These are phyloP conservation scores for Clusia tigrina DNA, from an alignment of 2,888 invertebrate genomes.

Conservation along the genomic window DNA sequence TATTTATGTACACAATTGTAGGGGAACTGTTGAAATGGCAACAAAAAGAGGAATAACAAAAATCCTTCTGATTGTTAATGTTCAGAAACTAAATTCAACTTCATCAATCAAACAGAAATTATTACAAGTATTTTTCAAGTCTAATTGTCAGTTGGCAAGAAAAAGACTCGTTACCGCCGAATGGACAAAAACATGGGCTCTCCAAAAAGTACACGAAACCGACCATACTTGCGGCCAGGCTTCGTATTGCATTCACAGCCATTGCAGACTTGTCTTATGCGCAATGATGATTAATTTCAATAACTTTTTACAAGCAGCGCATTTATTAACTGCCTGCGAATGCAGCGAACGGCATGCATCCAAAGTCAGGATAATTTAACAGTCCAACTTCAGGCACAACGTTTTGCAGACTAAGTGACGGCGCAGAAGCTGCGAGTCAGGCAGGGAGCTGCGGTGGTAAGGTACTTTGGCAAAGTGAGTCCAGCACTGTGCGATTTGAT, in stretches of 20 bases:
- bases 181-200: neutral
- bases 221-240: neutral
- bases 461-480: neutral
- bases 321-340: conserved; percentile 34
- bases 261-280: conserved; percentile 16
- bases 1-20: neutral
- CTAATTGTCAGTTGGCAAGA: conserved; percentile 7
- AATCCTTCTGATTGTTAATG: too few relatives aligned
- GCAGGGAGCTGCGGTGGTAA: too few relatives aligned
- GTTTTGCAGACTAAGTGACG: conserved; percentile 19
- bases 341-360: neutral
- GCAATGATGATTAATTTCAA: conserved; percentile 59
- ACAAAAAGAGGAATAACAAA: neutral
- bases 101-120: conserved; percentile 49
- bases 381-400: neutral
- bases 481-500: too few relatives aligned
- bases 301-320: conserved; percentile 51
- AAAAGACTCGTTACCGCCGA: neutral
- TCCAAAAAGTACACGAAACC: conserved; percentile 17
- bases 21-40: neutral
- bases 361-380: neutral
- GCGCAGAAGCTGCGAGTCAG: neutral
- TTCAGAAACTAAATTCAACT: conserved; percentile 34
- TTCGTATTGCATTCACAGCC: neutral
- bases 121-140: conserved; percentile 35